Base-by-base conservation (phyloP, 92 coral and sea anemone genomes). In the Porites rus region DNA sequence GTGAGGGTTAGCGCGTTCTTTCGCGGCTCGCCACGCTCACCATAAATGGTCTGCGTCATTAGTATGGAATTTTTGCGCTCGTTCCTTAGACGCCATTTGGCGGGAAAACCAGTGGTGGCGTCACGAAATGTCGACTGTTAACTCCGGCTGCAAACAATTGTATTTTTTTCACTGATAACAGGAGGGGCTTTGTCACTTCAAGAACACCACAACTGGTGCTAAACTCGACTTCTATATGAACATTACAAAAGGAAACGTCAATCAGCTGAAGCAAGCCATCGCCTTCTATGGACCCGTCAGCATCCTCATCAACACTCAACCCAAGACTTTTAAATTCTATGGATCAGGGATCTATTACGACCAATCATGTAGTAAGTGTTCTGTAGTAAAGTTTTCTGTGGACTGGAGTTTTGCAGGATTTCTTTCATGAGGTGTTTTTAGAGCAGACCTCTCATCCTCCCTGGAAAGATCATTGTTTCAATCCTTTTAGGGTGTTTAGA, bases 161-260 rank as follows among this genome's bases (percentile, higher is more conserved):
- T 62, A 8, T 17, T 62, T 17, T 20, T 18, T 65, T 62, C 60
- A 25, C 8, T 8, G 18, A 2, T 63, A 69, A 8, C 72, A 96
- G 99, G 99, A 96, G 80, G 99, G 99, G 6, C 91, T 92, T 46
- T 96, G 99, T 64, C 99, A 96, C 80, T 96, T 96, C 79, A 92
- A 94, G 71, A 96, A 96, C 92, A 93, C 96, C 4, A 92, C 95
- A 12, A 87, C 94, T 17, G 99, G 99, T 7, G 99, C 96, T 18
- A 87, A 89, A 69, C 91, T 94, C 64, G 99, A 90, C 62, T 83
- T 91, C 9, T 96, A 93, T 90, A 96, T 96, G 99, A 91, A 88
- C 63, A 85, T 93, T 11, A 87, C 72, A 17, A 93, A 93, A 66
- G 92, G 93, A 54, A 89, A 94, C 66, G 53, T 82, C 58, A 89